These are phyloP conservation scores for Agrochola circellaris DNA, from an alignment of 2,888 invertebrate genomes.

Conservation along the genomic window DNA sequence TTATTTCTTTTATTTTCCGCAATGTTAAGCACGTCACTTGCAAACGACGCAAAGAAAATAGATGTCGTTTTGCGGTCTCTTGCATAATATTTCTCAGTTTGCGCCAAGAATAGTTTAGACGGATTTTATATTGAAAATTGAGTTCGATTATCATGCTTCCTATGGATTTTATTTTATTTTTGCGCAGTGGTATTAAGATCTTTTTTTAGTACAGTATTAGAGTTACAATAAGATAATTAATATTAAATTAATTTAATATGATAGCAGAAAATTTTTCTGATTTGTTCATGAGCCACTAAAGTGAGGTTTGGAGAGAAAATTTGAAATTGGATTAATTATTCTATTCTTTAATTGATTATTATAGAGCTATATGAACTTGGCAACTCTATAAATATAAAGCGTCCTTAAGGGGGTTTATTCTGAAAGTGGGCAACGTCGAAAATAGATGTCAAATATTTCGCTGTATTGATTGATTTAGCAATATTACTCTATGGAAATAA, in stretches of 20 bases:
- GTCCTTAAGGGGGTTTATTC: no score
- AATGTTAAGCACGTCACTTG: constrained; percentile 33
- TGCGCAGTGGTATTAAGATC: not conserved
- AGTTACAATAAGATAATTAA: no score
- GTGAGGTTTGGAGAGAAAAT: not conserved
- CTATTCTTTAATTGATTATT: not conserved
- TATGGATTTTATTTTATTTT: not conserved
- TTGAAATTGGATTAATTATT: not conserved
- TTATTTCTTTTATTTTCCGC: constrained; percentile 18
- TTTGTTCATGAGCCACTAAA: not conserved
- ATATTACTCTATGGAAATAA: no score
- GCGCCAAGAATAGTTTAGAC: constrained; percentile 29
- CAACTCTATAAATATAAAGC: not conserved
- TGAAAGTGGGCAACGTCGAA: no score
- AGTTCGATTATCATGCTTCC: constrained; percentile 8
- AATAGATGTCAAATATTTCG: no score
- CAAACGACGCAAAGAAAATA: constrained; percentile 49
- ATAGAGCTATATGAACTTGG: not conserved
- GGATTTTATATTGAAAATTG: constrained; percentile 50
- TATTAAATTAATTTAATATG: not conserved
- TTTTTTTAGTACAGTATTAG: not conserved
- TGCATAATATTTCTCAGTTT: constrained; percentile 33
- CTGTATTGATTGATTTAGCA: no score
- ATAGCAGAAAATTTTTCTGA: not conserved
- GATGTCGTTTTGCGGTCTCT: constrained; percentile 44